Conservation (phyloP, 2,888 invertebrate genomes). For the Melanostoma scalare region DNA sequence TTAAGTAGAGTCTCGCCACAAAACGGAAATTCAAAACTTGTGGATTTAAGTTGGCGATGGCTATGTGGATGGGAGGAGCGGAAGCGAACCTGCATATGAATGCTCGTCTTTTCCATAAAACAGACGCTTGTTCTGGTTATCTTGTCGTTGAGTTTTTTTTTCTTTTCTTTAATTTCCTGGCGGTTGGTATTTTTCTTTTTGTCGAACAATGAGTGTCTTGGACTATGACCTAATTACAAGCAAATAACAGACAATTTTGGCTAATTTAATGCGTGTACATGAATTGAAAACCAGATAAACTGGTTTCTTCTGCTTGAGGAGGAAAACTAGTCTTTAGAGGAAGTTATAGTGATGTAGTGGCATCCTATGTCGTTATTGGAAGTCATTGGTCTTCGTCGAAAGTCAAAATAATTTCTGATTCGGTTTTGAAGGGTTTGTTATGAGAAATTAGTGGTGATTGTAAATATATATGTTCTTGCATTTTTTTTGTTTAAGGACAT, state of each 20-base stretch:
- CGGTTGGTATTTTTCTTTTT: slow-evolving; percentile 1
- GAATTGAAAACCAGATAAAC: slow-evolving; percentile 50
- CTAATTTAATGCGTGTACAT: slow-evolving; percentile 45
- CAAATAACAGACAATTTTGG: slow-evolving; percentile 35
- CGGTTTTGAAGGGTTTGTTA: no score
- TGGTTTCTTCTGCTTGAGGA: slow-evolving; percentile 31
- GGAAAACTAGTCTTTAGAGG: neutral
- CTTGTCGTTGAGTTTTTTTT: neutral
- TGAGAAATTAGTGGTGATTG: no score
- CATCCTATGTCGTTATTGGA: no score
- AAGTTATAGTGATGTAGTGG: neutral
- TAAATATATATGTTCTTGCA: no score
- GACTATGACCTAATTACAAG: slow-evolving; percentile 59
- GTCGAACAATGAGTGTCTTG: slow-evolving; percentile 1
- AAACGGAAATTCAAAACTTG: slow-evolving; percentile 65
- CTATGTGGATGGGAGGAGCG: neutral
- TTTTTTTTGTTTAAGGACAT: no score
- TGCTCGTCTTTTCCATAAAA: slow-evolving; percentile 27
- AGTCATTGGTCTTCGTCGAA: no score
- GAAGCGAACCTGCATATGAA: slow-evolving; percentile 42
- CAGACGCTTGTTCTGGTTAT: slow-evolving; percentile 29
- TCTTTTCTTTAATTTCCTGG: neutral
- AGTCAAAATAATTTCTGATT: no score
- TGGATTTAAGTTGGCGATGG: slow-evolving; percentile 9
- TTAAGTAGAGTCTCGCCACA: slow-evolving; percentile 27